Conservation (phyloP, 2,888 invertebrate genomes). For the Pelosia muscerda region DNA sequence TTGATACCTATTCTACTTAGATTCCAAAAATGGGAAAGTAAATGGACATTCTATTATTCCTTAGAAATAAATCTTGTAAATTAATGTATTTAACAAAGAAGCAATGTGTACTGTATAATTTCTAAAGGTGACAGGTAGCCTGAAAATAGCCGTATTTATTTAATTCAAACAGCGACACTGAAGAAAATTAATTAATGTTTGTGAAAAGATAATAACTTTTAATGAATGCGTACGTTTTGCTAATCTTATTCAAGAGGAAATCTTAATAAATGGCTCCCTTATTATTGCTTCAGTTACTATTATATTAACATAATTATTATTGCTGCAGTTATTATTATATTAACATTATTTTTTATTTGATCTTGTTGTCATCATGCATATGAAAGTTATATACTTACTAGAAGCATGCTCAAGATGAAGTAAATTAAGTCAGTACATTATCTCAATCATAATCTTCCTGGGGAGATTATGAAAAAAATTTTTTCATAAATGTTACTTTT, state of each 20-base stretch:
- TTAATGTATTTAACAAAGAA: slow-evolving; percentile 17
- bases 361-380: background rate
- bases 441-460: too few species aligned
- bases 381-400: background rate
- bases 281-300: too few species aligned
- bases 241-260: slow-evolving; percentile 19
- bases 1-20: too few species aligned
- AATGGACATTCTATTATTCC: slow-evolving; percentile 2
- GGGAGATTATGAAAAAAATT: too few species aligned
- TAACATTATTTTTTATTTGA: background rate
- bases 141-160: slow-evolving; percentile 65
- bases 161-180: slow-evolving; percentile 60
- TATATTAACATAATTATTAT: background rate
- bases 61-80: slow-evolving; percentile 6
- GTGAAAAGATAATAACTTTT: slow-evolving; percentile 52
- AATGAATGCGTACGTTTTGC: slow-evolving; percentile 42
- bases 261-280: background rate
- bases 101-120: slow-evolving; percentile 27
- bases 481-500: background rate
- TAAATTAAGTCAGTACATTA: background rate
- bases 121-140: slow-evolving; percentile 33
- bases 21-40: background rate
- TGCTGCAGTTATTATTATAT: background rate
- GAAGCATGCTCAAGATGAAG: background rate
- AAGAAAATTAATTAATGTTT: slow-evolving; percentile 63